Conservation (phyloP, 2,888 invertebrate species). For the Drosophila koepferae region DNA sequence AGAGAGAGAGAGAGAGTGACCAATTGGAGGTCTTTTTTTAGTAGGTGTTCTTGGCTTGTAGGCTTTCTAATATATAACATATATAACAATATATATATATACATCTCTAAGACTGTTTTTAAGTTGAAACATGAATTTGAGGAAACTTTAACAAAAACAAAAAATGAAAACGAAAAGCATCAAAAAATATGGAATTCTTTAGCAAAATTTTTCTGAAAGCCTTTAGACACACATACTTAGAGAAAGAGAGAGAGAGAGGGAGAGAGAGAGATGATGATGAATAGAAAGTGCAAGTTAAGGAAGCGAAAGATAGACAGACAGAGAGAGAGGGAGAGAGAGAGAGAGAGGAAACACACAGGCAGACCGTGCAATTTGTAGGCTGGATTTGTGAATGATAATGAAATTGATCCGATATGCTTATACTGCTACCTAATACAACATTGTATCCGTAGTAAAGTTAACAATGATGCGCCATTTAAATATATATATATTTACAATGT, state of each 20-base stretch:
- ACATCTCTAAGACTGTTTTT: conserved; percentile 71
- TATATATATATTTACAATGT: conserved; percentile 66
- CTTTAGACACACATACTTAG: conserved; percentile 13
- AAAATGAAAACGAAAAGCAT: conserved; percentile 1
- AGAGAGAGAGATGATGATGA: conserved; percentile 7
- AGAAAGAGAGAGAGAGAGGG: conserved; percentile 3
- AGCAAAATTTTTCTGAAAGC: conserved; percentile 62
- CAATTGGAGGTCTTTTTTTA: conserved; percentile 47
- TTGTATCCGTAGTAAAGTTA: conserved; percentile 62
- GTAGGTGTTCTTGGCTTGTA: conserved; percentile 61
- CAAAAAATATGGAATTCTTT: conserved; percentile 44
- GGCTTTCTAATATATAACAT: conserved; percentile 39
- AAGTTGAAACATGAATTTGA: conserved; percentile 35
- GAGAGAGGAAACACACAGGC: conserved; percentile 45
- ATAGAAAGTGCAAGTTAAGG: conserved; percentile 30
- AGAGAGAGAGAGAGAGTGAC: conserved; percentile 10
- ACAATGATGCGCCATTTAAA: conserved; percentile 77
- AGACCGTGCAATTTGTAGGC: conserved; percentile 78
- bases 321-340: conserved; percentile 10
- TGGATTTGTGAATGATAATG: conserved; percentile 59
- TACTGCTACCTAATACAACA: conserved; percentile 28
- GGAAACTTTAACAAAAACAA: conserved; percentile 31
- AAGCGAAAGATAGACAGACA: conserved; percentile 1
- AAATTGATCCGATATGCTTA: conserved; percentile 55
- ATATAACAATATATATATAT: conserved; percentile 17